Evolutionary conservation across 2,797 vertebrate species (phyloP), one percentile per base, ranked within the genome.

Genomic region (Phrynocephalus vlangalii): DNA sequence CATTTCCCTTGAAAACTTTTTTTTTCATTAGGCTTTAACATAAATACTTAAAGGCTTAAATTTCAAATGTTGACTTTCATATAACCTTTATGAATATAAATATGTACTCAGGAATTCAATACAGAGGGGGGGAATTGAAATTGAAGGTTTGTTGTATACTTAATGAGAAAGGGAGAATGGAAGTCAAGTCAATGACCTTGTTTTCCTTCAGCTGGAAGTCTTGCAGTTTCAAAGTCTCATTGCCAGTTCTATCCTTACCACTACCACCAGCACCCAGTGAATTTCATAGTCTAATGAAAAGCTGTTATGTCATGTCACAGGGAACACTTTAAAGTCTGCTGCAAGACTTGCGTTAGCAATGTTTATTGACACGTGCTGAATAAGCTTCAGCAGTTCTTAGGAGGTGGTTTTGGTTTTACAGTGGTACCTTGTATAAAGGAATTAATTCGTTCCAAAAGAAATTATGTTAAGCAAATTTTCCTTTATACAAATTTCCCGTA

Each of bases 51-150:
- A 85, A 82, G 5, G 76, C 10, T 87, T 87, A 13, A 0, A 0
- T 91, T 91, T 91, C 75, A 75, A 87, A 77, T 33, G 66, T 24
- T 92, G 82, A 28, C 30, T 10, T 85, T 88, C 50, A n/a, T 26
- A 28, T 68, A 90, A 3, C 70, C 70, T 90, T 89, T 73, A 56
- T 87, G 84, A 83, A 86, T 90, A 82, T 73, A 86, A 63, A 28
- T 87, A 63, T 0, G 13, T 56, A 63, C n/a, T 87, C 2, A 24
- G 85, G 84, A 86, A 88, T 73, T 85, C 63, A 86, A 24, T 30
- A n/a, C 68, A 18, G n/a, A 28, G 63, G 68, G 18, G 68, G 24
- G 56, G 71, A 76, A 26, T 3, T 38, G 52, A 88, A 87, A 82
- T 18, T 9, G 48, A n/a, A 84, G 86, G 71, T 38, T 44, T 79